Base-by-base conservation (phyloP, 53 echinoderm and acorn worm species). In the Temnopleurus reevesii region DNA sequence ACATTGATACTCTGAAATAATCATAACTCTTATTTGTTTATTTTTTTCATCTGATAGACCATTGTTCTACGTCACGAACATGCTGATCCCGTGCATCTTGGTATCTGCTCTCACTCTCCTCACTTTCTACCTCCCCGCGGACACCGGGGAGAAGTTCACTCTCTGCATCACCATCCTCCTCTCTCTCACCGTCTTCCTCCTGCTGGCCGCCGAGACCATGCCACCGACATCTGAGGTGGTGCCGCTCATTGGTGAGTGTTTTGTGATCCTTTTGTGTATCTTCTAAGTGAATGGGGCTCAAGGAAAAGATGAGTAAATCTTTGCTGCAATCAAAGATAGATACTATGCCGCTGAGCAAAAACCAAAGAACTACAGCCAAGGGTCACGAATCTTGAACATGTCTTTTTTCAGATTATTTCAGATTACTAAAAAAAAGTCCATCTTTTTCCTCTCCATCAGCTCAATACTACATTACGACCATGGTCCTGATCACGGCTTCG, bases 131-230 rank as follows among this genome's bases (percentile, higher is more conserved):
- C 91, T 97, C 8, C 95, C 97, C 15, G 94, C 97, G 24, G 95
- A 97, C 38, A 93, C 97, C 19, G 92, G 92, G 18, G 95, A 97
- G 91, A 97, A 97, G 86, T 80, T 97, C 26, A 97, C 97, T 19
- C 97, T 97, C 53, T 94, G 97, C 35, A 97, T 97, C 84, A 97
- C 97, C 63, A 97, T 97, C 65, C 97, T 97, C n/a, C 93, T 97
- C n/a, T 97, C 97, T 5, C 81, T 97, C 46, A 93, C 93, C 45
- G 97, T 97, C 54, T 97, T 97, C 57, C 89, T 97, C 25, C 90
- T 95, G 35, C 83, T 97, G 51, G 97, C 93, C 4, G 94, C 94
- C 0, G 97, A 97, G 92, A 97, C 97, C 8, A 95, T 97, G 95
- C 97, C 97, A 0, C 97, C 97, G 0, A 95, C 95, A 13, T 95